These are phyloP conservation scores for Labrus mixtus DNA, from an alignment of 2,113 vertebrate species.

Conservation along the genomic window DNA sequence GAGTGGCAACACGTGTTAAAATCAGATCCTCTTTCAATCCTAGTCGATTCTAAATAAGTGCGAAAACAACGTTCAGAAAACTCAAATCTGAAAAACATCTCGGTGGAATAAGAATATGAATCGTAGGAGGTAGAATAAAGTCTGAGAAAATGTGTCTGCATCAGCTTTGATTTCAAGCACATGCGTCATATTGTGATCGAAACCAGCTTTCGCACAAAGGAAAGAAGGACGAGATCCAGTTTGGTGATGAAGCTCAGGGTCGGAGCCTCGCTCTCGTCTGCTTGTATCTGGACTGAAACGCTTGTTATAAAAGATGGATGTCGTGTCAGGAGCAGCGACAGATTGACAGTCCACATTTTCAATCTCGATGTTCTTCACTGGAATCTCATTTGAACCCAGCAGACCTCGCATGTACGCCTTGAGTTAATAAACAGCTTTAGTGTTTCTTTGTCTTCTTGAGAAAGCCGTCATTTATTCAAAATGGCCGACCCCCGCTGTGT, in stretches of 20 bases:
- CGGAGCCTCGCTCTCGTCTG: not conserved
- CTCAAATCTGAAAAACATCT: not conserved
- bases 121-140: not conserved
- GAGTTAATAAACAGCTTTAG: not conserved
- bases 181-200: constrained; percentile 12
- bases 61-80: too few relatives aligned
- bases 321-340: constrained; percentile 23
- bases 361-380: constrained; percentile 7
- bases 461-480: constrained; percentile 80
- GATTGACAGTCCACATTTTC: constrained; percentile 26
- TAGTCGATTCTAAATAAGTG: too few relatives aligned
- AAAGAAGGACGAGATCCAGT: constrained; percentile 21
- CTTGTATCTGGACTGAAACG: constrained; percentile 11
- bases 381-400: constrained; percentile 41
- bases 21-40: too few relatives aligned
- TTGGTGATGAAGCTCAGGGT: constrained; percentile 5
- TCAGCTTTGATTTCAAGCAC: constrained; percentile 33
- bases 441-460: constrained; percentile 69
- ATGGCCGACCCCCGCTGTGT: constrained; percentile 82
- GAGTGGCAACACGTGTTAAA: too few relatives aligned
- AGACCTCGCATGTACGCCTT: constrained; percentile 1
- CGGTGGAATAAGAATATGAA: constrained; percentile 1
- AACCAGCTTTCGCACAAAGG: constrained; percentile 23
- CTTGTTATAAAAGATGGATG: constrained; percentile 46
- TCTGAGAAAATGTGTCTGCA: not conserved